These are phyloP conservation scores for Drosophila robusta DNA, from an alignment of 2,888 invertebrate species.

Conservation along the genomic window DNA sequence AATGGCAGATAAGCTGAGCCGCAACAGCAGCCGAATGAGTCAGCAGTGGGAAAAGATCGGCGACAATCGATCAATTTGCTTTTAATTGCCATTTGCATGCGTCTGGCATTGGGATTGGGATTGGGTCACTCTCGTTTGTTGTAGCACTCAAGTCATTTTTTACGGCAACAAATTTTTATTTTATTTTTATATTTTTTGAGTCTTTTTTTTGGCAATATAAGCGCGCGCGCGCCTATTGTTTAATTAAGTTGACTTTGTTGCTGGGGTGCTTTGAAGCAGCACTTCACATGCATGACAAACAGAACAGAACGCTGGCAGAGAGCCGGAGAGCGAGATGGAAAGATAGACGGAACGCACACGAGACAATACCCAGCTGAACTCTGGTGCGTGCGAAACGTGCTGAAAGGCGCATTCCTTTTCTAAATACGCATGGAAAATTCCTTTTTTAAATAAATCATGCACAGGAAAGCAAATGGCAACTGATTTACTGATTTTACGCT, in stretches of 20 bases:
- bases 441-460: not conserved
- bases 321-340: not conserved
- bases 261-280: slow-evolving; percentile 39
- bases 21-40: slow-evolving; percentile 44
- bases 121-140: slow-evolving; percentile 63
- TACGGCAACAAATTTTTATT: slow-evolving; percentile 36
- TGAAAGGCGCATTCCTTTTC: slow-evolving; percentile 18
- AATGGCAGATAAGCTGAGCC: slow-evolving; percentile 49
- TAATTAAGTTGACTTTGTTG: slow-evolving; percentile 67
- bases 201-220: slow-evolving; percentile 53
- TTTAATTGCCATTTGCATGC: slow-evolving; percentile 73
- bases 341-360: slow-evolving; percentile 11
- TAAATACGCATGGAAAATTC: slow-evolving; percentile 1
- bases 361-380: slow-evolving; percentile 47
- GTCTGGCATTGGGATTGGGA: slow-evolving; percentile 37
- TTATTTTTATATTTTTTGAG: slow-evolving; percentile 16
- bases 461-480: slow-evolving; percentile 3
- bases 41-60: slow-evolving; percentile 53
- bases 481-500: not conserved
- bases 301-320: slow-evolving; percentile 46
- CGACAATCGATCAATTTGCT: slow-evolving; percentile 69
- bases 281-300: slow-evolving; percentile 57
- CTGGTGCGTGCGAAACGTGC: slow-evolving; percentile 28
- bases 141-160: slow-evolving; percentile 15
- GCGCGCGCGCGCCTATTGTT: slow-evolving; percentile 57